Percentiles rank a stretch among this genome's conserved stretches.
Evolutionary conservation across 2,888 invertebrate genomes (phyloP).

Genomic region (Hyalella azteca): DNA sequence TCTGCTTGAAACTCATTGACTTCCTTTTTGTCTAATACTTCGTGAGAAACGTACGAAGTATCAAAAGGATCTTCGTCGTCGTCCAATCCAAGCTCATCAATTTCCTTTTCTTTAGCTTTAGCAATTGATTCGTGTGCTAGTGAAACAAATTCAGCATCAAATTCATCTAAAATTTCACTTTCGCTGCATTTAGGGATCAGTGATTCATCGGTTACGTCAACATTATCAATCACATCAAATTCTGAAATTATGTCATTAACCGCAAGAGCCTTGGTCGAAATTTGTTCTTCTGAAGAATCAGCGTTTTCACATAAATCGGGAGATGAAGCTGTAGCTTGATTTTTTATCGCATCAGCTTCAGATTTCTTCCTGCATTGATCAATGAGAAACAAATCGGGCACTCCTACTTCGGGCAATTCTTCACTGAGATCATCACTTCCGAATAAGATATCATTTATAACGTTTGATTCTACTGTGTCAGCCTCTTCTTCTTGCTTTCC

Average conservation of each 20-base stretch:
- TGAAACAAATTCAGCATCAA: constrained; percentile 78
- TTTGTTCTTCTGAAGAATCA: constrained; percentile 39
- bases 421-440: constrained; percentile 7
- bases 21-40: constrained; percentile 58
- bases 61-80: constrained; percentile 67
- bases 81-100: constrained; percentile 62
- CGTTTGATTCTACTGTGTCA: constrained; percentile 42
- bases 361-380: constrained; percentile 12
- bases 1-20: constrained; percentile 33
- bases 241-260: constrained; percentile 59
- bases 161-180: constrained; percentile 67
- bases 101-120: constrained; percentile 67
- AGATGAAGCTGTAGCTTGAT: too few relatives aligned
- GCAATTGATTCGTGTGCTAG: constrained; percentile 78
- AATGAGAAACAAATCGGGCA: constrained; percentile 4
- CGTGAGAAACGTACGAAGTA: constrained; percentile 63
- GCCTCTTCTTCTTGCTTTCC: constrained; percentile 39
- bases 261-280: constrained; percentile 33
- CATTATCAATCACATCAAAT: constrained; percentile 60
- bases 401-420: constrained; percentile 27
- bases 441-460: constrained; percentile 37
- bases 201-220: constrained; percentile 50
- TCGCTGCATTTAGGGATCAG: constrained; percentile 24
- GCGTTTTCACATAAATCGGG: constrained; percentile 42
- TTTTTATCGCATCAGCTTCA: too few relatives aligned